Evolutionary conservation across 2,888 invertebrate species (phyloP), one percentile per base, ranked within the genome.

Genomic region (Choreutis nemorana): DNA sequence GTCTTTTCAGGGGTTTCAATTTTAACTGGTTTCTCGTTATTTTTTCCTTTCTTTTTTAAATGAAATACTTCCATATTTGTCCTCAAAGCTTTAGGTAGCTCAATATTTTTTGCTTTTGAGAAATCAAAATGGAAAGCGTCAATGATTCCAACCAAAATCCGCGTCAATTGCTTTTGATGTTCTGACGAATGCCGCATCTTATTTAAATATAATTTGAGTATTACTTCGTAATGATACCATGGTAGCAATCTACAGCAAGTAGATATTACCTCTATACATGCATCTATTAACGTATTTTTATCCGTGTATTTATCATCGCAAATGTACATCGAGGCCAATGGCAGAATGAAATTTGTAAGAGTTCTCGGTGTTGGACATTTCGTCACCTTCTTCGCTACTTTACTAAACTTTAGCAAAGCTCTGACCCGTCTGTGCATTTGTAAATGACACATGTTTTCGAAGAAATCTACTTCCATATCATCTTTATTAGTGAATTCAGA

Each of bases 111-210:
- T 0, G 58, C 84, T 55, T 87, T 86, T 0, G 84, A 83, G 27
- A 97, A 78, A 72, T 97, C 92, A 61, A 90, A 97, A 68, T 97
- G 97, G 54, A 97, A 97, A 1, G 90, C 86, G 55, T 97, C 94
- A 37, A 97, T 75, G 35, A 97, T 87, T 1, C 85, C 85, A 0
- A 90, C 86, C 8, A 90, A 79, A 31, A 91, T 80, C 31, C 89
- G 81, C 5, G 94, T 90, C 32, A 90, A 73, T 46, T 94, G 91
- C 45, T 90, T 94, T 50, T 95, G 95, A 55, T 87, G 87, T 20
- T 90, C 89, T 1, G 83, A 62, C 5, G 87, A 83, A 27, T 81
- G 79, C 1, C 88, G 82, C 55, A 98, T 79, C 65, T 89, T 87
- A 31, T 82, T 81, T 18, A 98, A 72, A 60, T 94, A 96, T 45